These are phyloP conservation scores for Semnornis frantzii DNA, from an alignment of 2,113 vertebrate species.

Conservation along the genomic window DNA sequence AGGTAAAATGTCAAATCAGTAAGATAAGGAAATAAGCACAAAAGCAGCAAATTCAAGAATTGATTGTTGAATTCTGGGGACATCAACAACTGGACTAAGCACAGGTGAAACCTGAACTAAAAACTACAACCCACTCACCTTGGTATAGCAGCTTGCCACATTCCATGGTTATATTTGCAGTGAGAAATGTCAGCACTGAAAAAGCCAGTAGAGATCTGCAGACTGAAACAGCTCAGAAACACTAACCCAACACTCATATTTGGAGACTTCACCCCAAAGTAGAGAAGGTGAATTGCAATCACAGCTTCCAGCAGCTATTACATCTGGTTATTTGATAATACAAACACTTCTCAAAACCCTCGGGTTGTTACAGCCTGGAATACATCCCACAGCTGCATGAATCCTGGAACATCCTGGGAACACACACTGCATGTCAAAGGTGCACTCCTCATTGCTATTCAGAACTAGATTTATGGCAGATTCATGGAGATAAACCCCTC, in stretches of 20 bases:
- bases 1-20: not conserved
- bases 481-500: fast-evolving
- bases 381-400: fast-evolving
- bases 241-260: not conserved
- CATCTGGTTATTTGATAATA: not conserved
- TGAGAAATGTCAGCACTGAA: not conserved
- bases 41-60: not conserved
- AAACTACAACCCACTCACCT: not conserved
- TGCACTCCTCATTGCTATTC: fast-evolving
- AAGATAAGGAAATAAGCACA: not conserved
- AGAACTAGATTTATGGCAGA: not conserved
- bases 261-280: not conserved
- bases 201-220: not conserved
- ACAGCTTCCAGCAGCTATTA: not conserved
- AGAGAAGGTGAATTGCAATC: not conserved
- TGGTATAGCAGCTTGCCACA: not conserved
- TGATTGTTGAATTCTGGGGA: not conserved
- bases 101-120: fast-evolving
- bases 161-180: not conserved
- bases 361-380: not conserved
- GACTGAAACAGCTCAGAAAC: not conserved
- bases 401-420: not conserved
- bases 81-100: not conserved
- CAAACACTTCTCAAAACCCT: not conserved
- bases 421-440: fast-evolving